Evolutionary conservation across 1,140 invertebrate genomes (phyloP), one percentile per base, ranked within the genome.

Genomic region (Helicoverpa zea): DNA sequence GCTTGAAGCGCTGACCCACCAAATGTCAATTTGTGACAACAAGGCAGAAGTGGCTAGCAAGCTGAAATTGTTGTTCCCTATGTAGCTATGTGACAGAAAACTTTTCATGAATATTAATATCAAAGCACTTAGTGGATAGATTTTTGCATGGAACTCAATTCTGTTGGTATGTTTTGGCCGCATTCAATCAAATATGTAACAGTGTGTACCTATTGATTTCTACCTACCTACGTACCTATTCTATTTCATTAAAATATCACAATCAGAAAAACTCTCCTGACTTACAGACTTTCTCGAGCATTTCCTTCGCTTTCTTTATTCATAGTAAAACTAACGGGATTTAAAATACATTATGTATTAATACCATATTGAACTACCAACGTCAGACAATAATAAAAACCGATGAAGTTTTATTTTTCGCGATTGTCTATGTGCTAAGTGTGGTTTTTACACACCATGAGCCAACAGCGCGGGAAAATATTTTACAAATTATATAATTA

Each of bases 381-480:
- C 23, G 58, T 61, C 9, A 43, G 35, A 43, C 9, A 43, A 43
- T 7, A 35, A 43, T 43, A 72, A 30, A 14, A 72, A 29, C 63
- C 11, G 49, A 68, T 23, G 49, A 52, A 47, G 14, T 54, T 54
- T 13, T 30, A 30, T 72, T 18, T 54, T 51, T 54, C 68, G 29
- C 49, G 49, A 52, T 70, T 72, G 49, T 72, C 52, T 51, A 7
- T 14, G 47, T 54, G 52, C 16, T 52, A 29, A 47, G 66, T 51
- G 16, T 43, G 18, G 23, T 58, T 56, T 73, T 54, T 47, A 59
- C n/a, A 63, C 16, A 51, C 18, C 61, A 23, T 77, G 75, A 54
- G 61, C 75, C 13, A 77, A 77, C 14, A 52, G 23, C 75, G 63
- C 61, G 75, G 75, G 75, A 77, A 77, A 77, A 77, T 77, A 43